phyloP scores from a whole-genome alignment of 2,888 invertebrate species.

The Anthoptus insignis region DNA sequence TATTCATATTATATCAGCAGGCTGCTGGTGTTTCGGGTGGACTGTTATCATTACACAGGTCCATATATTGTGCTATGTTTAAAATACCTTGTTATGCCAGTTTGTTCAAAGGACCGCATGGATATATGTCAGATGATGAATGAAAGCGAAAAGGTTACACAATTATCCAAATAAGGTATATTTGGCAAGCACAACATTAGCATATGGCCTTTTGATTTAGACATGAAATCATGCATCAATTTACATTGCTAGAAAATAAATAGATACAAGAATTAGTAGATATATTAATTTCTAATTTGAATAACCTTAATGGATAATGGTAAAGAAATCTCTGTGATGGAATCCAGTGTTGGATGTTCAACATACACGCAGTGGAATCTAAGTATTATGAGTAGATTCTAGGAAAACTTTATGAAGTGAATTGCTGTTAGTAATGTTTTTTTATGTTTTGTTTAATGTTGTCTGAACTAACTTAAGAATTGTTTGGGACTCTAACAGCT shows the following conservation, averaged over 20 bases:
- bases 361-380: slow-evolving; percentile 77
- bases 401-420: slow-evolving; percentile 75
- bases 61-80: slow-evolving; percentile 68
- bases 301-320: slow-evolving; percentile 71
- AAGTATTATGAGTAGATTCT: slow-evolving; percentile 83
- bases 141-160: slow-evolving; percentile 71
- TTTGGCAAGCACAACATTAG: slow-evolving; percentile 76
- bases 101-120: slow-evolving; percentile 80
- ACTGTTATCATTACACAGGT: slow-evolving; percentile 60
- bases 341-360: slow-evolving; percentile 77
- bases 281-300: slow-evolving; percentile 72
- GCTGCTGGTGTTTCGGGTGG: too few relatives aligned
- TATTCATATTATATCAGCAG: too few relatives aligned
- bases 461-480: slow-evolving; percentile 80
- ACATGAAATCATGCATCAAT: slow-evolving; percentile 76
- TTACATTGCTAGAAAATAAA: slow-evolving; percentile 73
- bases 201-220: slow-evolving; percentile 70
- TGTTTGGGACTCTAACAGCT: slow-evolving; percentile 75
- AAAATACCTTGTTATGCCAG: slow-evolving; percentile 74
- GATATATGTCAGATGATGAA: slow-evolving; percentile 80
- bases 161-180: slow-evolving; percentile 68
- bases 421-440: slow-evolving; percentile 82
- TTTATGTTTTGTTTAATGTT: slow-evolving; percentile 83
- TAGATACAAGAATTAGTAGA: slow-evolving; percentile 58
- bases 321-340: slow-evolving; percentile 83